Evolutionary conservation across 2,113 vertebrate species (phyloP), one percentile per base, ranked within the genome.

Genomic region (Dicaeum eximium): DNA sequence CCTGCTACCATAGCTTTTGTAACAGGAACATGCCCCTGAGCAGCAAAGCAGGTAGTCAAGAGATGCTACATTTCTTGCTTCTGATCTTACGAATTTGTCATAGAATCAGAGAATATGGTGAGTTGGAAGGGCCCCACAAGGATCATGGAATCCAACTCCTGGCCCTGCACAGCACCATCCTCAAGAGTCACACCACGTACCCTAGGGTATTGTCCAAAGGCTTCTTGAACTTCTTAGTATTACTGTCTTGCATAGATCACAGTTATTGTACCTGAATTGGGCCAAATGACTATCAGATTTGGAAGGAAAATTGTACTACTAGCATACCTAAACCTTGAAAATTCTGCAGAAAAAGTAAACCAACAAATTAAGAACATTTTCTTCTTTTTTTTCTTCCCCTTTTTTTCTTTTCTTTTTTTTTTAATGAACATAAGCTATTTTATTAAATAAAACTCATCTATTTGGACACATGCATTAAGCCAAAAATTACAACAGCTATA

Each of bases 261-360:
- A 54, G 37, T 77, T 90, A 95, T 33, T 95, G 30, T 60, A 90
- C 58, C 37, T 95, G n/a, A 93, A 89, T 7, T 89, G 66, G 38
- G 31, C n/a, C 54, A 94, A 95, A 95, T 72, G 20, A 67, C 18
- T 95, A 66, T 89, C 47, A 84, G 37, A 84, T 35, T 8, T 78
- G 24, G 9, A 81, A 38, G 30, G 33, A 24, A 74, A 80, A 24
- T 12, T 35, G 30, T 37, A 71, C 7, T 79, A 8, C 9, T 20
- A 60, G 31, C 7, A 61, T 27, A 71, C 3, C 25, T 58, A 83
- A 80, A 87, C 14, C 54, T 66, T 6, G 27, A 66, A 15, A 81
- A 64, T 31, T 82, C 44, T 65, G 13, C 18, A 71, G 35, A 21
- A 69, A 35, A 86, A 71, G 13, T 15, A 61, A 42, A 67, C 7